These are phyloP conservation scores for Callyntrura guangdongensis DNA, from an alignment of 2,888 invertebrate species.

Conservation along the genomic window DNA sequence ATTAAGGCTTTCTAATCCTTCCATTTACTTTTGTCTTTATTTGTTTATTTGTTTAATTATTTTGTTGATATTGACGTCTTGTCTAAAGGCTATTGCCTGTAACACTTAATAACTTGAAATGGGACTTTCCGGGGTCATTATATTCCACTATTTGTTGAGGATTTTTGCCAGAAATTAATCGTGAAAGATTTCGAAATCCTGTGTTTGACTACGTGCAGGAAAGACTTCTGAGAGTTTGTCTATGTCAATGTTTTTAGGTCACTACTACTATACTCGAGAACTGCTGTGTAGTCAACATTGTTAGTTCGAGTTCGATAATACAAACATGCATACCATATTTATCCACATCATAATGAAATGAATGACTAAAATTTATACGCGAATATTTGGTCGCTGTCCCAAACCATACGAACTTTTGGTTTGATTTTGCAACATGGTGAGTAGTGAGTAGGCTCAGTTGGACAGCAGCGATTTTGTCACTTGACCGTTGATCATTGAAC, in stretches of 20 bases:
- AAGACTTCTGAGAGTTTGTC: conserved; percentile 43
- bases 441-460: background rate
- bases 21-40: no score
- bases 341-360: background rate
- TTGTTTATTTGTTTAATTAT: no score
- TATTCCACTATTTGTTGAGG: background rate
- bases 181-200: background rate
- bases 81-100: no score
- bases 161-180: background rate
- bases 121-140: conserved; percentile 3
- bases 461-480: conserved; percentile 54
- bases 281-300: background rate
- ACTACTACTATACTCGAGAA: conserved; percentile 8
- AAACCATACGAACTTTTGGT: conserved; percentile 3
- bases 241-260: conserved; percentile 67
- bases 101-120: no score
- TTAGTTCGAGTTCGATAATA: no score
- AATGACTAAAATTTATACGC: no score
- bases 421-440: conserved; percentile 52
- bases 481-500: conserved; percentile 67
- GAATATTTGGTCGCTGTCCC: background rate
- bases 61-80: no score
- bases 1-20: no score
- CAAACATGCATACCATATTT: conserved; percentile 9
- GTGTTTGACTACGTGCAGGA: background rate